phyloP scores from a whole-genome alignment of 2,797 vertebrate species.

The Poliocrania exsul region DNA sequence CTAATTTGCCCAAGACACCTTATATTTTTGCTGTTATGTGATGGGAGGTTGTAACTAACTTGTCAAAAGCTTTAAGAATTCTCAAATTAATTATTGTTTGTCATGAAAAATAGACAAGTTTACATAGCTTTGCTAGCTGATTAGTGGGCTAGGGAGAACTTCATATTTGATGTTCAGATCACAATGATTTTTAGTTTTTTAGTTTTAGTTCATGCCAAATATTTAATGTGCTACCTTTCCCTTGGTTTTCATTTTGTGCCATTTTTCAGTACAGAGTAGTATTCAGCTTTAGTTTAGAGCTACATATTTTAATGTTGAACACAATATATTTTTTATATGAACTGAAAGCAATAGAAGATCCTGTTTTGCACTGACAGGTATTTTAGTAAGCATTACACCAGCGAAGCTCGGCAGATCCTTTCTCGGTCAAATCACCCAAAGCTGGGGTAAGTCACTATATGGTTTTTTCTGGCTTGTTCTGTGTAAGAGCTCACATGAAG shows the following conservation, averaged over 20 bases:
- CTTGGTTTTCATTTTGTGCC: background rate
- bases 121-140: background rate
- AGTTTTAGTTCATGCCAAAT: background rate
- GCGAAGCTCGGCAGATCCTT: conserved; percentile 87
- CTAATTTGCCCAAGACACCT: background rate
- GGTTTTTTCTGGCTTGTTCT: background rate
- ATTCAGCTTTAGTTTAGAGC: background rate
- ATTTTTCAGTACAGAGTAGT: background rate
- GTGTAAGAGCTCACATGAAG: background rate
- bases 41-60: background rate
- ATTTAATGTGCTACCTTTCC: background rate
- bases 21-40: background rate
- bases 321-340: background rate
- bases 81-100: background rate
- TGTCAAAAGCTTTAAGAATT: background rate
- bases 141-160: background rate
- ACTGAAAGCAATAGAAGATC: background rate
- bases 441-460: conserved; percentile 85
- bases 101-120: background rate
- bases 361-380: conserved; percentile 78
- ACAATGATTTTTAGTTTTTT: background rate
- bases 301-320: background rate
- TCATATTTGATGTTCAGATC: background rate
- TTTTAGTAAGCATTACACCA: conserved; percentile 94
- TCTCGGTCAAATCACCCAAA: conserved; percentile 93